Evolutionary conservation across 2,797 vertebrate species (phyloP).

Genomic region (Vireo griseus): DNA sequence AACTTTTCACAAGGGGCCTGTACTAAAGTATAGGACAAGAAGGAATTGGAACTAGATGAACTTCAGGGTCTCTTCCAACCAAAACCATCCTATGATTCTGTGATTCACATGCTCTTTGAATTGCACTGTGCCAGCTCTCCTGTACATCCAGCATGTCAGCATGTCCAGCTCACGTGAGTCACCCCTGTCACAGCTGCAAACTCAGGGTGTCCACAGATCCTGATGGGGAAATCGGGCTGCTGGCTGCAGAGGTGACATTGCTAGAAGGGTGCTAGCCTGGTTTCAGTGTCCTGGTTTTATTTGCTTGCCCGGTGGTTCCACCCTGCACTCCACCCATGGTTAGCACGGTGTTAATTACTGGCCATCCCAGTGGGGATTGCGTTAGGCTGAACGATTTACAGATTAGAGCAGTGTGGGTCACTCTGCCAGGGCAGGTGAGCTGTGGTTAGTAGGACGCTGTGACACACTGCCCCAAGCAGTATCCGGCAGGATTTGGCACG

Average conservation of each 20-base stretch:
- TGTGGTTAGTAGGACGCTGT: not conserved
- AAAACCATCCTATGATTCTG: not conserved
- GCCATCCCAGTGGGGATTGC: not conserved
- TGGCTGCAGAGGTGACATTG: not conserved
- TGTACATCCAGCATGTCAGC: fast-evolving
- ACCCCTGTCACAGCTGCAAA: not conserved
- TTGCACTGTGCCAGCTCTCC: not conserved
- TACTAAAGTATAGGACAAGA: not conserved
- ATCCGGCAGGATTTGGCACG: fast-evolving
- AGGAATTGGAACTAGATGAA: not conserved
- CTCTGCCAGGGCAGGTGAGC: conserved; percentile 17
- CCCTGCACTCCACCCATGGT: not conserved
- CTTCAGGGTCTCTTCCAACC: not conserved
- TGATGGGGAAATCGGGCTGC: not conserved
- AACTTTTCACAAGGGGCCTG: not conserved
- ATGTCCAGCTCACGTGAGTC: not conserved
- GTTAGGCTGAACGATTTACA: not conserved
- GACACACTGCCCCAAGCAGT: not conserved
- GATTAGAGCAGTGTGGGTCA: not conserved
- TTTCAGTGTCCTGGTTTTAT: conserved; percentile 60
- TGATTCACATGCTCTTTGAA: not conserved
- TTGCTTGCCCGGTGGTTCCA: not conserved
- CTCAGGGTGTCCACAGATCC: not conserved
- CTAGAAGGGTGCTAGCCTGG: conserved; percentile 6
- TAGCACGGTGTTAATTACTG: not conserved